These are phyloP conservation scores for Trematomus bernacchii DNA, from an alignment of 2,797 vertebrate genomes.

Conservation along the genomic window DNA sequence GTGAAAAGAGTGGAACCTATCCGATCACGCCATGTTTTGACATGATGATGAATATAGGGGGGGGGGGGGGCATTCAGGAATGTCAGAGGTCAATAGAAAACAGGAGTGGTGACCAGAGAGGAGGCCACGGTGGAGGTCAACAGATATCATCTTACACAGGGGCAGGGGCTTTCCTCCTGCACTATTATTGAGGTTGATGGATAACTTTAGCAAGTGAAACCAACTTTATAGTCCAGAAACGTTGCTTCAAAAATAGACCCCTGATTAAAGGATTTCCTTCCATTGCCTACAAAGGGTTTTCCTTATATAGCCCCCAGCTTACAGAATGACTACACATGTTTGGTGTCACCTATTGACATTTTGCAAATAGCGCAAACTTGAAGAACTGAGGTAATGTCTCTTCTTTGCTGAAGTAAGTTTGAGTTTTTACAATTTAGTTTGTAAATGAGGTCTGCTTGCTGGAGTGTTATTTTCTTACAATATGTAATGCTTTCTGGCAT, in stretches of 20 bases:
- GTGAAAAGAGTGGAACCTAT: neutral
- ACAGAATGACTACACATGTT: neutral
- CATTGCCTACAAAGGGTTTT: neutral
- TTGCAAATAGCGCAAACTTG: neutral
- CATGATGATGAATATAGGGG: neutral
- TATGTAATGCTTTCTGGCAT: neutral
- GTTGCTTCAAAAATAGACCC: neutral
- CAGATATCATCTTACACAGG: conserved; percentile 1
- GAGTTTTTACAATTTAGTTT: neutral
- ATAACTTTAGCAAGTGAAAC: neutral
- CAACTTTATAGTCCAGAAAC: neutral
- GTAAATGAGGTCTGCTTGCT: neutral
- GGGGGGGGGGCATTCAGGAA: conserved; percentile 4
- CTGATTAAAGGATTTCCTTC: neutral
- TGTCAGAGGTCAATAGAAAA: conserved; percentile 10
- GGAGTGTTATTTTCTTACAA: neutral
- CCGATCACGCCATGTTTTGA: neutral
- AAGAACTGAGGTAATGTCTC: neutral
- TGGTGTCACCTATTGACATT: neutral
- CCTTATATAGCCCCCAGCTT: neutral
- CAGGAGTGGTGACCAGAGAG: neutral
- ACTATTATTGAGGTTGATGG: neutral
- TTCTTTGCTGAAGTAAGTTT: neutral
- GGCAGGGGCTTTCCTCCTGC: neutral
- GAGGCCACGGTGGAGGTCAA: neutral